A percentile compares a stretch with the other conserved stretches of the same genome.
Evolutionary conservation across 2,797 vertebrate genomes (phyloP).

Genomic region (Limnodromus scolopaceus): DNA sequence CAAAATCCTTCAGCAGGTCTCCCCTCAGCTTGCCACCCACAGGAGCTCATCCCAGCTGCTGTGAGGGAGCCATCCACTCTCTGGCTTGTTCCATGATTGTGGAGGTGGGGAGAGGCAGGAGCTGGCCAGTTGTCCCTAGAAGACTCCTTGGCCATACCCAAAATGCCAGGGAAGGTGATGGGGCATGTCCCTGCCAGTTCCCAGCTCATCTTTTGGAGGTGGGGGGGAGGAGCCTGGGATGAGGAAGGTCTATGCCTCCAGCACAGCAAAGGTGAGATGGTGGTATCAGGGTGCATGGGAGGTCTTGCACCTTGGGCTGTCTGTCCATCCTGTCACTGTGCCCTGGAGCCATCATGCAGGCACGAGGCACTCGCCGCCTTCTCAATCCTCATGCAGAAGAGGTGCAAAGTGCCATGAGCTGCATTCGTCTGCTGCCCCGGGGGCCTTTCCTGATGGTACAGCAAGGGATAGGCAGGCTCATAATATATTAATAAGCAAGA

Average conservation of each 20-base stretch:
- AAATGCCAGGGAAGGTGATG: background rate
- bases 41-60: background rate
- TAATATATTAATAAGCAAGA: background rate
- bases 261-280: background rate
- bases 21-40: background rate
- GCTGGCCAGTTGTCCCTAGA: background rate
- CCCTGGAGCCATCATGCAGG: background rate
- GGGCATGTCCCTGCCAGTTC: background rate
- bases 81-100: background rate
- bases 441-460: background rate
- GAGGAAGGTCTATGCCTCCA: background rate
- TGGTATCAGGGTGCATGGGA: background rate
- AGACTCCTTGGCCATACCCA: background rate
- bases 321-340: background rate
- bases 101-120: background rate
- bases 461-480: background rate
- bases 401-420: background rate
- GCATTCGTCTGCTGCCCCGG: background rate
- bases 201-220: background rate
- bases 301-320: background rate
- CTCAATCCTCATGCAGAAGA: background rate
- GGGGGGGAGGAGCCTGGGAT: background rate
- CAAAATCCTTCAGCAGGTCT: background rate
- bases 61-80: background rate
- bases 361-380: rapidly evolving